phyloP scores from a whole-genome alignment of 2,113 vertebrate species.

The Halichoeres trimaculatus region DNA sequence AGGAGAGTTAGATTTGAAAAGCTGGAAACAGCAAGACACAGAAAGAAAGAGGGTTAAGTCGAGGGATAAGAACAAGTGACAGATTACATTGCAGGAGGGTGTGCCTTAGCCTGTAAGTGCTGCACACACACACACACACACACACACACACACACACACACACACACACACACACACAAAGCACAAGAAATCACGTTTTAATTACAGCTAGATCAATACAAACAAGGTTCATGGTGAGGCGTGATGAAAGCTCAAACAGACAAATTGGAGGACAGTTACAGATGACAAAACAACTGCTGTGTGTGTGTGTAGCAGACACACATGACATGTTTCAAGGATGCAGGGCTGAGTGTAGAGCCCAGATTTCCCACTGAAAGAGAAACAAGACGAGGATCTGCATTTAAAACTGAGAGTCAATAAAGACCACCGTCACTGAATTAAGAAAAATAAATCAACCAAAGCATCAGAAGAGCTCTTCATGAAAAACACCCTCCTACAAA shows the following conservation, averaged over 20 bases:
- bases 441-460: neutral
- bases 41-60: slow-evolving; percentile 31
- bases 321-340: neutral
- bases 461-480: no score
- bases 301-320: neutral
- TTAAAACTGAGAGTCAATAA: neutral
- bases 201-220: slow-evolving; percentile 57
- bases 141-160: slow-evolving; percentile 3
- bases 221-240: slow-evolving; percentile 9
- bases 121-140: slow-evolving; percentile 15
- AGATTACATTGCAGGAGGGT: slow-evolving; percentile 33
- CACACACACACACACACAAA: slow-evolving; percentile 4
- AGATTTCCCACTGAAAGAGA: neutral
- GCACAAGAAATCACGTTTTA: slow-evolving; percentile 50
- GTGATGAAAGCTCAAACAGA: slow-evolving; percentile 19
- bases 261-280: slow-evolving; percentile 1
- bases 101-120: slow-evolving; percentile 9
- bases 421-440: no score
- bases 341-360: neutral
- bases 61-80: slow-evolving; percentile 32
- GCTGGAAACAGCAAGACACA: slow-evolving; percentile 26
- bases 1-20: slow-evolving; percentile 53
- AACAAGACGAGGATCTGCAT: neutral
- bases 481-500: no score
- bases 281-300: slow-evolving; percentile 8